These are phyloP conservation scores for Aurelia sp. DNA, from an alignment of 30 jellyfish, hydroid and myxozoan species.

Conservation along the genomic window DNA sequence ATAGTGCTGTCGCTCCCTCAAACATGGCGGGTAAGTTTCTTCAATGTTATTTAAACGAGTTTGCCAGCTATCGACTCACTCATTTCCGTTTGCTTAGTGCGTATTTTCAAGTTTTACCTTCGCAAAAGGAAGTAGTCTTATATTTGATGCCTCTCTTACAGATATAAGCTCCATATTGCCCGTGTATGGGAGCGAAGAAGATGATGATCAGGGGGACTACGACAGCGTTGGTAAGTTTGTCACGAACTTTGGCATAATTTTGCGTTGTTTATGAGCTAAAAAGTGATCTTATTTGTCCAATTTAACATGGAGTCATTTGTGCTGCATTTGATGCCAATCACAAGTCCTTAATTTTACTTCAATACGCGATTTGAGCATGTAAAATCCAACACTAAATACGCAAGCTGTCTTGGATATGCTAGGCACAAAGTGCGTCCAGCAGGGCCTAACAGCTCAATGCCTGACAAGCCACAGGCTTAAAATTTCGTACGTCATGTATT, in stretches of 20 bases:
- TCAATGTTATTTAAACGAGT: background rate
- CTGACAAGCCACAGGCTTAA: no score
- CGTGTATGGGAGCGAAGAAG: slow-evolving; percentile 77
- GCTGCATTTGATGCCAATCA: no score
- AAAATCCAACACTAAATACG: no score
- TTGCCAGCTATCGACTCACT: background rate
- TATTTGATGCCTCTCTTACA: slow-evolving; percentile 3
- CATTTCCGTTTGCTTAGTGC: background rate
- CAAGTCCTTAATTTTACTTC: no score
- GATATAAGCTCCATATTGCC: slow-evolving; percentile 87
- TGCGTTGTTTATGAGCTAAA: background rate
- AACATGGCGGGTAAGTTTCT: slow-evolving; percentile 81
- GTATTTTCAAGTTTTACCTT: background rate
- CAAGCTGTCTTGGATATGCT: no score
- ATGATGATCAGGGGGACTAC: slow-evolving; percentile 84
- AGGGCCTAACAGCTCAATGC: no score
- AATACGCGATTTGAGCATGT: no score
- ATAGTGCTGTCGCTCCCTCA: slow-evolving; percentile 49
- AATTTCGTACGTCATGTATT: no score
- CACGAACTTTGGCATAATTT: background rate
- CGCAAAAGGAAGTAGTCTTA: background rate
- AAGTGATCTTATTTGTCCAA: background rate
- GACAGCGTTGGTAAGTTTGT: slow-evolving; percentile 59
- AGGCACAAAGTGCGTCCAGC: no score
- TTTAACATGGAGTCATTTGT: background rate